Evolutionary conservation across 2,888 invertebrate genomes (phyloP).

Genomic region (Cremastinae sp.): DNA sequence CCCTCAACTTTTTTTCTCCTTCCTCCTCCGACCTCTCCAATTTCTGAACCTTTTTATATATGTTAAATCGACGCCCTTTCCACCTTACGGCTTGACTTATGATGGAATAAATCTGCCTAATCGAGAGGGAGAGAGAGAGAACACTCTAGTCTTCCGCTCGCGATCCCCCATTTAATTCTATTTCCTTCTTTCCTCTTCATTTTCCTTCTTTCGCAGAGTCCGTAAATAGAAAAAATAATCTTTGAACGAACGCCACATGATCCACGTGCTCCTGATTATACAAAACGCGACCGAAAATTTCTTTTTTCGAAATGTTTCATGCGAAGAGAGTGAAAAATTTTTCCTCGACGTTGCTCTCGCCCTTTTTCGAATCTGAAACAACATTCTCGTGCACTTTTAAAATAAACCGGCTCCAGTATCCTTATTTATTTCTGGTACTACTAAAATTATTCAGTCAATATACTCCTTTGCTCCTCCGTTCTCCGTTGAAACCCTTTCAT

Average conservation of each 20-base stretch:
- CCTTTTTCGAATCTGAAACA: not conserved
- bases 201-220: slow-evolving; percentile 5
- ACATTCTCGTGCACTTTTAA: not conserved
- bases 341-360: too few species aligned
- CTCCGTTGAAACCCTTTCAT: slow-evolving; percentile 14
- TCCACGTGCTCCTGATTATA: not conserved
- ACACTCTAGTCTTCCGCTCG: not conserved
- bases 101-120: slow-evolving; percentile 61
- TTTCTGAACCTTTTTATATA: slow-evolving; percentile 45
- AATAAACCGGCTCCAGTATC: not conserved
- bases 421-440: slow-evolving; percentile 22
- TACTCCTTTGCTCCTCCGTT: not conserved
- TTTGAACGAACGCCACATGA: slow-evolving; percentile 42
- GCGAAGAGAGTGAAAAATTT: too few species aligned
- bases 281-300: too few species aligned
- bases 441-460: slow-evolving; percentile 27
- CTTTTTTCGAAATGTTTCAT: too few species aligned
- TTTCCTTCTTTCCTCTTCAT: not conserved
- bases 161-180: not conserved
- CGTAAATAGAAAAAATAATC: slow-evolving; percentile 56
- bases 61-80: slow-evolving; percentile 42
- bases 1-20: not conserved
- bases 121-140: slow-evolving; percentile 38
- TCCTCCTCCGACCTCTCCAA: slow-evolving; percentile 28
- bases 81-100: slow-evolving; percentile 51